These are phyloP conservation scores for Apus apus DNA, from an alignment of 2,113 vertebrate species.

Conservation along the genomic window DNA sequence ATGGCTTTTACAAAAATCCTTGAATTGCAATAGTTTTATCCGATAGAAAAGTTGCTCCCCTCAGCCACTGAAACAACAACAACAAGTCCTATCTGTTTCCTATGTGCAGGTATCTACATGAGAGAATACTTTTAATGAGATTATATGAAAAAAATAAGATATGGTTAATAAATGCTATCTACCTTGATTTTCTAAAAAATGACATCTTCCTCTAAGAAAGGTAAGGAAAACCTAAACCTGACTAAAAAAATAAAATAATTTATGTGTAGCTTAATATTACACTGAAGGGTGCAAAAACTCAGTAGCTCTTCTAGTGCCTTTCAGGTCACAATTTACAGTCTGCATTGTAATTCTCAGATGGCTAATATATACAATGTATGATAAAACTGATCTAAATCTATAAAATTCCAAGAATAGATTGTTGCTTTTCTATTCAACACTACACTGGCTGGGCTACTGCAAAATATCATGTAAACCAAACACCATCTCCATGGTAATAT, in stretches of 20 bases:
- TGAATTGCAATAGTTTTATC: not conserved
- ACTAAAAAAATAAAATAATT: no score
- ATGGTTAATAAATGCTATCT: not conserved
- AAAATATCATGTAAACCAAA: constrained; percentile 16
- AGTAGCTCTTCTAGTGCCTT: not conserved
- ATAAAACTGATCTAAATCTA: not conserved
- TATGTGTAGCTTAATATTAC: not conserved
- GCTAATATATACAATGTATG: not conserved
- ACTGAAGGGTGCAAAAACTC: not conserved
- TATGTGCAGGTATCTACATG: not conserved
- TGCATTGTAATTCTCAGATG: not conserved
- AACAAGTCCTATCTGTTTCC: not conserved
- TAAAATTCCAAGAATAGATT: not conserved
- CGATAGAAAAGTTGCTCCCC: not conserved
- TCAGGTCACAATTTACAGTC: not conserved
- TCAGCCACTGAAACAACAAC: not conserved
- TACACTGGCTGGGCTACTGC: not conserved
- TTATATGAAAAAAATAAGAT: not conserved
- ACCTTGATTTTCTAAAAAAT: not conserved
- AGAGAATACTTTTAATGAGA: not conserved
- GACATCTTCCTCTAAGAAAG: not conserved
- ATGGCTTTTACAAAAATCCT: not conserved
- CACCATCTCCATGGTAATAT: constrained; percentile 41
- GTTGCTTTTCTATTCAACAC: not conserved
- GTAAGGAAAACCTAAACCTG: not conserved